Percentiles rank a stretch among this genome's conserved stretches.
Evolutionary conservation across 2,113 vertebrate species (phyloP).

Genomic region (Lucifuga dentata): DNA sequence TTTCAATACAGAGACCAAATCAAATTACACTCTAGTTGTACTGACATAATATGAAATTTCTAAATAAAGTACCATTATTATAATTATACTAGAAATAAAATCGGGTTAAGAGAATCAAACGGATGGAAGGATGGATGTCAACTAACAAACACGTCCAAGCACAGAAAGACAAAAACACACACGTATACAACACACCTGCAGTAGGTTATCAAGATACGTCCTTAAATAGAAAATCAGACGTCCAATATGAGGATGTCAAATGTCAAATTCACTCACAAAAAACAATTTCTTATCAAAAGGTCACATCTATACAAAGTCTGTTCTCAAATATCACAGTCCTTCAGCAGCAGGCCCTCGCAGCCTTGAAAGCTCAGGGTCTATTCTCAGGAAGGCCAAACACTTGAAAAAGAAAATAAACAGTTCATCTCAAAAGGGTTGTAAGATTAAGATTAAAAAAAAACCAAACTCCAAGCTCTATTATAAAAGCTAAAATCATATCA

Average conservation of each 20-base stretch:
- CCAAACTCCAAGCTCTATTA: not conserved
- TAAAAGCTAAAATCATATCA: conserved; percentile 23
- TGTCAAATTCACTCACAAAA: conserved; percentile 55
- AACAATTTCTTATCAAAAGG: conserved; percentile 63
- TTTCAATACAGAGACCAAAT: not conserved
- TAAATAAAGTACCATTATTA: conserved; percentile 5
- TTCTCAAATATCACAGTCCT: conserved; percentile 63
- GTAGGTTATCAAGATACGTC: not conserved
- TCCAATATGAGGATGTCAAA: conserved; percentile 51
- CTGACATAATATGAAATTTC: conserved; percentile 6
- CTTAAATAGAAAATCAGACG: conserved; percentile 13
- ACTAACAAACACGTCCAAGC: too few relatives aligned
- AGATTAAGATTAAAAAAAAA: conserved; percentile 19
- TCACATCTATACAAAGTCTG: conserved; percentile 56
- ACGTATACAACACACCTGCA: not conserved
- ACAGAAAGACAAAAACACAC: not conserved
- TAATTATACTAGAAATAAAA: too few relatives aligned
- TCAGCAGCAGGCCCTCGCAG: conserved; percentile 7
- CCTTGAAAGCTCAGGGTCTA: not conserved
- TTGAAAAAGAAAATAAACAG: conserved; percentile 28
- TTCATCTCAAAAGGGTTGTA: conserved; percentile 15
- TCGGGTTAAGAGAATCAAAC: too few relatives aligned
- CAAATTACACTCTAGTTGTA: not conserved
- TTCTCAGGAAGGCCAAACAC: conserved; percentile 28
- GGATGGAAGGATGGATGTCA: too few relatives aligned